Evolutionary conservation across 2,113 vertebrate genomes (phyloP), one percentile per base, ranked within the genome.

Genomic region (Phalacrocorax carbo): DNA sequence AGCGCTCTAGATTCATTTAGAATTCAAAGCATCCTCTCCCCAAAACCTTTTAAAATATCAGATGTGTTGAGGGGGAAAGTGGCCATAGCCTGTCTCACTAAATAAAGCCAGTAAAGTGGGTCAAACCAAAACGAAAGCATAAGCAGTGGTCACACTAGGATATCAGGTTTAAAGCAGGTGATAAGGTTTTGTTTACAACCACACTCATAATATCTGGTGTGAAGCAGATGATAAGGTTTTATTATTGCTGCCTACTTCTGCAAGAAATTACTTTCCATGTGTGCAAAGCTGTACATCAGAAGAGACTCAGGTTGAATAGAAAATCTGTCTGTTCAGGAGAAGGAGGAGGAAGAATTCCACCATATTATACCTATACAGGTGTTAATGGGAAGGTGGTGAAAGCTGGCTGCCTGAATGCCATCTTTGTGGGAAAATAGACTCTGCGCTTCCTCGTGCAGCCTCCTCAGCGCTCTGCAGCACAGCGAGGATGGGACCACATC

Each of bases 171-270:
- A 55, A 89, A 82, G 69, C 62, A 77, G n/a, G 78, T 85, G 78
- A 90, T 95, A 95, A 95, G 62, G 55, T 70, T 95, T 96, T 95
- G 77, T 93, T 96, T 97, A 96, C 94, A 94, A 40, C 82, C 68
- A 48, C 15, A 48, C 38, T 93, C 70, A 32, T 86, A 92, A 57
- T 88, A 88, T 70, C 84, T 97, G 78, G 84, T 49, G 6, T 64
- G 82, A 75, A 94, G 48, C n/a, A 88, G 44, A 84, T 42, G 40
- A 95, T 91, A 94, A 96, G 75, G 78, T 82, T 97, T 95, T 83
- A 93, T 91, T 96, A 94, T 68, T 95, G 29, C 84, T 83, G 36
- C 71, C 75, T 91, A 73, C 29, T 93, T 90, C 81, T 85, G 72
- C 80, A 88, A 94, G 42, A 83, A 88, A 88, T 90, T 73, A 48